phyloP scores from a whole-genome alignment of 2,113 vertebrate genomes.

The Campylorhamphus procurvoides region DNA sequence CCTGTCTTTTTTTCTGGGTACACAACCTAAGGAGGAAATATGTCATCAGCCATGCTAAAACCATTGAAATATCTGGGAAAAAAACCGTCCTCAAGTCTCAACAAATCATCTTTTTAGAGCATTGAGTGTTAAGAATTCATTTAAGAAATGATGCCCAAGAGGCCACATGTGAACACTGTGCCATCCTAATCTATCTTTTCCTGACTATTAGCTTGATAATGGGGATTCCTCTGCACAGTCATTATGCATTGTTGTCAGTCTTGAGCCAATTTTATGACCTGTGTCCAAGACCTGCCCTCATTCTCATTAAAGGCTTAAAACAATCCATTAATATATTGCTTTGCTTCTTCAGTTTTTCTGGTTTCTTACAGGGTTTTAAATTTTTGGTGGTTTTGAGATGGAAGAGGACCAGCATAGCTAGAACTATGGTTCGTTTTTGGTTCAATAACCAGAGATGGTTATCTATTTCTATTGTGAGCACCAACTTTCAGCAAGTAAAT shows the following conservation, averaged over 20 bases:
- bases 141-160: conserved; percentile 56
- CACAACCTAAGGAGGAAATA: background rate
- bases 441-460: background rate
- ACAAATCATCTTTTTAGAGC: conserved; percentile 56
- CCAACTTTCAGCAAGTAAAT: background rate
- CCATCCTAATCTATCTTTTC: conserved; percentile 67
- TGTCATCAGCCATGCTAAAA: conserved; percentile 35
- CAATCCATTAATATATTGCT: conserved; percentile 35
- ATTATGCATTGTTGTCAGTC: conserved; percentile 64
- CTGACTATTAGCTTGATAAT: conserved; percentile 70
- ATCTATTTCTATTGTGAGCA: background rate
- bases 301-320: conserved; percentile 64
- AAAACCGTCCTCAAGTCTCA: background rate
- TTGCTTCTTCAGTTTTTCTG: background rate
- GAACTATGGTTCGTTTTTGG: background rate
- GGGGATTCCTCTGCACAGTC: conserved; percentile 43
- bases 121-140: conserved; percentile 30
- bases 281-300: conserved; percentile 47
- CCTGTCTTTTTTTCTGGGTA: background rate
- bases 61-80: conserved; percentile 3
- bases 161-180: conserved; percentile 27
- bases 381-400: background rate
- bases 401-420: background rate
- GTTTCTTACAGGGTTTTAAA: background rate
- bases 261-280: conserved; percentile 70